Evolutionary conservation across 2,888 invertebrate species (phyloP).

Genomic region (Poecilobothrus nobilitatus): DNA sequence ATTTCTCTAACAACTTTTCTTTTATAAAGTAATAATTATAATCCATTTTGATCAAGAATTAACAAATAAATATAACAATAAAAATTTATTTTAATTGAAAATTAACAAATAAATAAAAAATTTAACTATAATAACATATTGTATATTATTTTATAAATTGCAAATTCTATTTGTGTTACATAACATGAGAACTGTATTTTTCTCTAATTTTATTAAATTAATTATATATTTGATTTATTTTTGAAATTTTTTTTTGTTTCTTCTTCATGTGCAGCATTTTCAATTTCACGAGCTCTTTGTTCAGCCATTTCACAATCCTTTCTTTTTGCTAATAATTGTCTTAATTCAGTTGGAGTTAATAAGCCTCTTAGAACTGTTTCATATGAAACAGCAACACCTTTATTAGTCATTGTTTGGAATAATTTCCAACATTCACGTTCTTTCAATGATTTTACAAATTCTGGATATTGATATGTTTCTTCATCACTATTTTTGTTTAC

Average conservation of each 20-base stretch:
- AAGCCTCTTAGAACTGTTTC: conserved; percentile 62
- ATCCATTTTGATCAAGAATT: no score
- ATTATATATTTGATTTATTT: neutral
- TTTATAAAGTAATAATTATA: no score
- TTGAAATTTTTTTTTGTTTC: neutral
- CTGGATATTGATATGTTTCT: conserved; percentile 35
- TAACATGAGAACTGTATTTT: no score
- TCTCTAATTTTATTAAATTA: no score
- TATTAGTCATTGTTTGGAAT: conserved; percentile 58
- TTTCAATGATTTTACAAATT: conserved; percentile 48
- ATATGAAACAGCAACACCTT: conserved; percentile 58
- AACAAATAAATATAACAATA: no score
- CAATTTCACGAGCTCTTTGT: conserved; percentile 29
- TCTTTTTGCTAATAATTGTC: conserved; percentile 50
- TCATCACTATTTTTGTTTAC: neutral
- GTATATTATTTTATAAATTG: no score
- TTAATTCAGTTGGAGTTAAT: conserved; percentile 63
- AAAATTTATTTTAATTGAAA: no score
- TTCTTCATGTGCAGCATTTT: neutral
- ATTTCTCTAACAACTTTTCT: no score
- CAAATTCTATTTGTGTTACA: no score
- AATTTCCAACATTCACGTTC: conserved; percentile 61
- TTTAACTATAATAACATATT: no score
- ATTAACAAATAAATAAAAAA: no score
- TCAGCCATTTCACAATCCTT: conserved; percentile 35